Percentiles rank a stretch among this genome's conserved stretches.
Conservation (phyloP, 2,888 invertebrate genomes). For the Pterostichus niger region DNA sequence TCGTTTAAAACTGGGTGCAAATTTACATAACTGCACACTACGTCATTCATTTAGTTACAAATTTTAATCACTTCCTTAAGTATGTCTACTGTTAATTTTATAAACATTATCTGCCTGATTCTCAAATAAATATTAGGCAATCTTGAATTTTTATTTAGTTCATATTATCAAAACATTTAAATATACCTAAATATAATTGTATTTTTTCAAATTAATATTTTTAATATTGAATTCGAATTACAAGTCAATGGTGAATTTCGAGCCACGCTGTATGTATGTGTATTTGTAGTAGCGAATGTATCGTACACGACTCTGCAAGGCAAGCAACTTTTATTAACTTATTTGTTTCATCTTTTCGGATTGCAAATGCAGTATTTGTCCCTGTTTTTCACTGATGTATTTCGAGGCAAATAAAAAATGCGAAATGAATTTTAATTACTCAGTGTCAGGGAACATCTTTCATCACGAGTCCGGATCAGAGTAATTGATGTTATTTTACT, state of each 20-base stretch:
- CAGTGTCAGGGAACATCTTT: constrained; percentile 58
- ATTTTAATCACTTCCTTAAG: too few species aligned
- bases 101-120: too few species aligned
- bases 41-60: too few species aligned
- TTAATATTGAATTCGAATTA: too few species aligned
- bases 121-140: too few species aligned
- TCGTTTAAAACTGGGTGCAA: too few species aligned
- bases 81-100: too few species aligned
- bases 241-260: not conserved
- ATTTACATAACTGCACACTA: too few species aligned
- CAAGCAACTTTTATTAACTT: constrained; percentile 36
- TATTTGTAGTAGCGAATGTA: constrained; percentile 9
- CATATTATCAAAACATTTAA: too few species aligned
- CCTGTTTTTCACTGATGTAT: constrained; percentile 28
- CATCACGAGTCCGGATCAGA: constrained; percentile 36
- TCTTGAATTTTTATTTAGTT: too few species aligned
- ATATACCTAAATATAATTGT: too few species aligned
- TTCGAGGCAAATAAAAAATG: constrained; percentile 34
- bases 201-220: too few species aligned
- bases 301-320: constrained; percentile 5
- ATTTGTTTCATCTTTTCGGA: constrained; percentile 37
- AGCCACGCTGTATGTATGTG: constrained; percentile 5
- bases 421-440: constrained; percentile 51
- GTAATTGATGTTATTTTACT: constrained; percentile 59
- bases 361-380: constrained; percentile 31